phyloP scores from a whole-genome alignment of 2,888 invertebrate genomes.

The Cancer borealis region DNA sequence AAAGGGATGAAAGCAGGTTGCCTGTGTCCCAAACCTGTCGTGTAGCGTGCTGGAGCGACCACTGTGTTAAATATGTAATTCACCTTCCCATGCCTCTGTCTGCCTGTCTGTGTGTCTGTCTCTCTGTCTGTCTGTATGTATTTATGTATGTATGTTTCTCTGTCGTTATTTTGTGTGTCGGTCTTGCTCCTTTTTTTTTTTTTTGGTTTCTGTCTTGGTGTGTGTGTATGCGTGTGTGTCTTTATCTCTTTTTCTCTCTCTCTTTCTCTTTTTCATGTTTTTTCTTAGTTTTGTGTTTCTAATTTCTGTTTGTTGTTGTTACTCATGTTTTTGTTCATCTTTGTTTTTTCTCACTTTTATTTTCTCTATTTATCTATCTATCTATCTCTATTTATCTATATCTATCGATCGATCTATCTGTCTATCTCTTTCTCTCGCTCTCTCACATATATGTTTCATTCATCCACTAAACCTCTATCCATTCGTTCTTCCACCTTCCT shows the following conservation, averaged over 20 bases:
- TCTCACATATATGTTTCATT: background rate
- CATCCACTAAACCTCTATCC: background rate
- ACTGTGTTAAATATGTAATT: background rate
- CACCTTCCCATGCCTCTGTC: background rate
- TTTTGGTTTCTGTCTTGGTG: background rate
- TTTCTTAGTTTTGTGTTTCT: background rate
- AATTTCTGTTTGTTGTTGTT: background rate
- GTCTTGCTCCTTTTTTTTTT: too few species aligned
- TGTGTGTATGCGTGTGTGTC: background rate
- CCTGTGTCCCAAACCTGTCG: background rate
- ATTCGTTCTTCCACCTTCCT: background rate
- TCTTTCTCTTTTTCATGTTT: too few species aligned
- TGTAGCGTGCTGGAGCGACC: background rate
- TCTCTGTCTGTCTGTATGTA: background rate
- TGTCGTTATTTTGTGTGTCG: too few species aligned
- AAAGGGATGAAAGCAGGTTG: conserved; percentile 33
- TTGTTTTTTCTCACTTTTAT: background rate
- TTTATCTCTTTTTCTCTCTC: background rate
- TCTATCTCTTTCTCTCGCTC: background rate
- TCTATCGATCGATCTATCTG: background rate
- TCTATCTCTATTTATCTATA: background rate
- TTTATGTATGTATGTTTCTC: background rate
- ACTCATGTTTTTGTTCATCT: background rate
- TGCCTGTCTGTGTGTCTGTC: background rate
- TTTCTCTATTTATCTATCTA: background rate